Base-by-base conservation (phyloP, 2,113 vertebrate genomes). In the Dasypus novemcinctus region DNA sequence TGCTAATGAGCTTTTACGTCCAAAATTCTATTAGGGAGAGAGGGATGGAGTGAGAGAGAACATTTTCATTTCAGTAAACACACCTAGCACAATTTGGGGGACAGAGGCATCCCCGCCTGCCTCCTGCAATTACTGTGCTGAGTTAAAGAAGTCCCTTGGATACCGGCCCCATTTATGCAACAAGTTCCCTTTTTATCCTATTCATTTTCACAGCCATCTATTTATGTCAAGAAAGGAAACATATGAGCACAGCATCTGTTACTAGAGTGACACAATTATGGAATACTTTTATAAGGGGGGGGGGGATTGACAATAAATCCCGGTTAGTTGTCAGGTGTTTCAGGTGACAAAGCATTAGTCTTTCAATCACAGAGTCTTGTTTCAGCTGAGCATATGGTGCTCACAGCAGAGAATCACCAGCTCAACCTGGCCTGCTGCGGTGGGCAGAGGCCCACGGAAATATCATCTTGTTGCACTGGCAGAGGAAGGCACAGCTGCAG, bases 191-290 rank as follows among this genome's bases (percentile, higher is more conserved):
- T 95, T 96, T 95, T 72, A 97, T 95, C 95, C 92, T 97, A 94
- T 98, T 98, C 97, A 98, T 97, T 97, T 97, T 90, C 94, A 78
- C 72, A 97, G 97, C 81, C 81, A 96, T 89, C 97, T 97, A 97
- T 98, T 97, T 97, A 97, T 97, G 96, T 98, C 97, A 97, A 96
- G 95, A 94, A 97, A 97, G 96, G 95, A 96, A 98, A 97, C 98
- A 97, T 97, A 97, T 38, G 97, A 98, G 96, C 96, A 78, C 72
- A 97, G 97, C 98, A 98, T 97, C 98, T 98, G 98, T 97, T 98
- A 96, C 97, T 97, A 98, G 97, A 98, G 97, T 96, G 98, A 97
- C 98, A 97, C 97, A 97, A 97, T 97, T 95, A 87, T 54, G 94
- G 95, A 97, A 97, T 68, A 71, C 96, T 98, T 98, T 96, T 96